Base-by-base conservation (phyloP, 1,140 invertebrate species). In the Drosophila micromelanica region DNA sequence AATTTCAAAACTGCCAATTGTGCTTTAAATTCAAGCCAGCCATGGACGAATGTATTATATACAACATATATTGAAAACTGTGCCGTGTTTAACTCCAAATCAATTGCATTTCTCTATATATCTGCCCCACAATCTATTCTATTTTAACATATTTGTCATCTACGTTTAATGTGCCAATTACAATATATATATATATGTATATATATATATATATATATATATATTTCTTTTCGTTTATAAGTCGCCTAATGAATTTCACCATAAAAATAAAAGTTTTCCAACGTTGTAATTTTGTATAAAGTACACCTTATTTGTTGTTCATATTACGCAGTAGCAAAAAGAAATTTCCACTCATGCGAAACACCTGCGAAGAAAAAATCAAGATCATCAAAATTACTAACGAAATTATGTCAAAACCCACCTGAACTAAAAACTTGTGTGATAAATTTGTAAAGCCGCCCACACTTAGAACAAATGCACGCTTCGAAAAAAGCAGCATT, bases 141-240 rank as follows among this genome's bases (percentile, higher is more conserved):
- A 73, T 70, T 46, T 59, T 81, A 84, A 87, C 62, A 90, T 73
- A 76, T 79, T 89, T 87, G 68, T 79, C 78, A 77, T 69, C 35
- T 89, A 89, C 63, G 79, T 89, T 89, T 80, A 87, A 86, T 86
- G 82, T 86, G 82, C 78, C 82, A 86, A 81, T 73, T 87, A 72
- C 71, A 82, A 79, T 72, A 73, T 27, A 27, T 27, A 5, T 27
- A 27, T 27, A 5, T 27, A 79, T 72, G 70, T 27, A 27, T 27
- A 5, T 27, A n/a, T n/a, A n/a, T n/a, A n/a, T n/a, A 20, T 1
- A 20, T 20, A 20, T 20, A 20, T 20, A 20, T 20, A 20, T 27
- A 2, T 27, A 5, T 0, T 27, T 27, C 64, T 70, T 80, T 68
- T 71, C 45, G 73, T 80, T 70, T 80, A 65, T 89, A 89, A 89